Conservation (phyloP, 2,797 vertebrate species). For the Takifugu ocellatus region DNA sequence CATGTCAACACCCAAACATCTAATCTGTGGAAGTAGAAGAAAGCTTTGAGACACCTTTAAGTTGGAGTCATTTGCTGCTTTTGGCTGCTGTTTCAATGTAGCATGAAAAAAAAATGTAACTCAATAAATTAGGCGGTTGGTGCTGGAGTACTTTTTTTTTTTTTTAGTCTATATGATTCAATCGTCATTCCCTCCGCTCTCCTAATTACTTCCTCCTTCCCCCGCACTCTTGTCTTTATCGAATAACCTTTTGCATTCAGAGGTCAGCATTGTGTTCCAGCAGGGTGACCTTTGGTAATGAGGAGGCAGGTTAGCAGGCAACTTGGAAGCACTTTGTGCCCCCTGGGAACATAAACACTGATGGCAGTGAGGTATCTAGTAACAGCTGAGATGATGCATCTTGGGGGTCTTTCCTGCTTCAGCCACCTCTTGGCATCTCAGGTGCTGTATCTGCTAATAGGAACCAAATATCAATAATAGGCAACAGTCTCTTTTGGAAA, state of each 20-base stretch:
- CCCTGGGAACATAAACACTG: constrained; percentile 72
- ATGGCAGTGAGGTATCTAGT: constrained; percentile 46
- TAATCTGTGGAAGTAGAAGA: neutral
- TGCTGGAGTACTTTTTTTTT: neutral
- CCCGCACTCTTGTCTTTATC: constrained; percentile 7
- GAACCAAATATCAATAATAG: no score
- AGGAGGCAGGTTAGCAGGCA: constrained; percentile 55
- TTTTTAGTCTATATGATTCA: no score
- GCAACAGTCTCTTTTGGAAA: neutral
- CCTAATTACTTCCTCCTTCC: neutral
- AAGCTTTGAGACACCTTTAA: neutral
- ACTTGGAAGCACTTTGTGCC: constrained; percentile 71
- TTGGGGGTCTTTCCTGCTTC: constrained; percentile 16
- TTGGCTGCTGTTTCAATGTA: constrained; percentile 4
- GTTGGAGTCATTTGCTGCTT: constrained; percentile 4
- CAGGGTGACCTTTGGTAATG: constrained; percentile 64
- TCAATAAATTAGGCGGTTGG: neutral
- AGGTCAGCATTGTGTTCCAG: constrained; percentile 58
- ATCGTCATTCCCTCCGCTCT: neutral
- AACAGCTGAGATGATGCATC: constrained; percentile 55
- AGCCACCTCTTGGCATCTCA: no score
- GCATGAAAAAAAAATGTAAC: neutral
- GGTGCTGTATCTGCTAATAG: no score
- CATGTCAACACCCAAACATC: constrained; percentile 34
- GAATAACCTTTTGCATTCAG: constrained; percentile 44